These are phyloP conservation scores for Cheilosia vulpina DNA, from an alignment of 2,888 invertebrate genomes.

Conservation along the genomic window DNA sequence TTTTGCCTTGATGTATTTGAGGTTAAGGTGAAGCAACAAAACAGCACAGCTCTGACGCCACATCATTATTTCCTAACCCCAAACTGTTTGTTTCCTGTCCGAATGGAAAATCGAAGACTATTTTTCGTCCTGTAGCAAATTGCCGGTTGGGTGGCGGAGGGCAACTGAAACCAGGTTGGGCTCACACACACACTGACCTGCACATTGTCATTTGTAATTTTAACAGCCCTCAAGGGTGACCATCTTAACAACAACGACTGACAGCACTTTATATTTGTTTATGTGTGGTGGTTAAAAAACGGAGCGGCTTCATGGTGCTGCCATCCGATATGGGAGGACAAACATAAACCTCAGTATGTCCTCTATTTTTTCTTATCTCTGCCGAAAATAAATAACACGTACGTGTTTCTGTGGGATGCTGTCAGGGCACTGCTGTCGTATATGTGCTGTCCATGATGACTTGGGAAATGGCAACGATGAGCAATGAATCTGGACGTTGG, in stretches of 20 bases:
- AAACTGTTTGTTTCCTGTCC: constrained; percentile 72
- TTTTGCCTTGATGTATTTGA: constrained; percentile 63
- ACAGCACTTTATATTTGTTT: constrained; percentile 70
- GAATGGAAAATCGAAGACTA: constrained; percentile 71
- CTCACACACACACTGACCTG: constrained; percentile 6
- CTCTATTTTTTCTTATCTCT: constrained; percentile 47
- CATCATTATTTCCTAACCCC: constrained; percentile 72
- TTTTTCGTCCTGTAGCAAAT: constrained; percentile 61
- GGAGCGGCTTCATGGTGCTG: background rate
- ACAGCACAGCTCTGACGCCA: constrained; percentile 55
- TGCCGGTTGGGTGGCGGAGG: constrained; percentile 9
- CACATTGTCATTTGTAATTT: constrained; percentile 74
- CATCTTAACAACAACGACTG: constrained; percentile 62
- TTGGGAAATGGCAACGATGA: constrained; percentile 54
- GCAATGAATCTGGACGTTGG: constrained; percentile 71
- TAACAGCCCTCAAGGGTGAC: constrained; percentile 72
- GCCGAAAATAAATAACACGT: constrained; percentile 53
- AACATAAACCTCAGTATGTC: constrained; percentile 57
- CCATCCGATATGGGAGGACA: constrained; percentile 6
- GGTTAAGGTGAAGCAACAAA: constrained; percentile 74
- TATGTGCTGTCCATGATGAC: constrained; percentile 25
- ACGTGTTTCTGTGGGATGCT: constrained; percentile 34
- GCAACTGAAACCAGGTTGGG: background rate
- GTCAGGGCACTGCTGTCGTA: background rate
- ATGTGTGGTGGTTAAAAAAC: constrained; percentile 12